Evolutionary conservation across 2,888 invertebrate genomes (phyloP), one percentile per base, ranked within the genome.

Genomic region (Drosophila phalerata): DNA sequence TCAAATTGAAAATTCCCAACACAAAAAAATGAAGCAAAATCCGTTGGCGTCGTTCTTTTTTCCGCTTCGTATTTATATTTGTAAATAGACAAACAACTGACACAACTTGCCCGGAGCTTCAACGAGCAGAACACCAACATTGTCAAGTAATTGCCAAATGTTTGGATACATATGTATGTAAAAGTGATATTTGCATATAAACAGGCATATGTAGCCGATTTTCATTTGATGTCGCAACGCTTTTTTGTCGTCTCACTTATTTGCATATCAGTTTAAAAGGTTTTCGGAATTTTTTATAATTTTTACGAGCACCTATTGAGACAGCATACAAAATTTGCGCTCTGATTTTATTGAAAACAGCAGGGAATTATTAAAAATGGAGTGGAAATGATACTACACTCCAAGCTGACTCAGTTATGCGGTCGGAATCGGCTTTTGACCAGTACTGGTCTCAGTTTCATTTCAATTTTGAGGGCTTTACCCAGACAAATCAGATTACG

Each of bases 161-260:
- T 84, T 88, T 88, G 74, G 72, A 72, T 85, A 80, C 85, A 85
- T 82, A 85, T 85, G 88, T 85, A 73, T 42, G 32, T 11, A 58
- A 66, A 49, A 64, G 69, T 75, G 69, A 77, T 88, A 84, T 84
- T 88, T 88, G 83, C 88, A 84, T 84, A 84, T 84, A 85, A 80
- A 88, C 83, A 85, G 88, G 68, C 84, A 84, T 84, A 84, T 88
- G 83, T 73, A 73, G 71, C 68, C 77, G 82, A 73, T 82, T 87
- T 85, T 84, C 76, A 61, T 79, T 76, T 64, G 78, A 67, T 49
- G 69, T 64, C 84, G 85, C 85, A 76, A 52, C 65, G 43, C 47
- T 62, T 62, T 77, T 66, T 58, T 62, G 63, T 45, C 45, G 37
- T 51, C 43, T 43, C 38, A 19, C 85, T 72, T 69, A 83, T 83